A percentile compares a stretch with the other conserved stretches of the same genome.
phyloP scores from a whole-genome alignment of 2,113 vertebrate genomes.

The Cichladusa arquata region DNA sequence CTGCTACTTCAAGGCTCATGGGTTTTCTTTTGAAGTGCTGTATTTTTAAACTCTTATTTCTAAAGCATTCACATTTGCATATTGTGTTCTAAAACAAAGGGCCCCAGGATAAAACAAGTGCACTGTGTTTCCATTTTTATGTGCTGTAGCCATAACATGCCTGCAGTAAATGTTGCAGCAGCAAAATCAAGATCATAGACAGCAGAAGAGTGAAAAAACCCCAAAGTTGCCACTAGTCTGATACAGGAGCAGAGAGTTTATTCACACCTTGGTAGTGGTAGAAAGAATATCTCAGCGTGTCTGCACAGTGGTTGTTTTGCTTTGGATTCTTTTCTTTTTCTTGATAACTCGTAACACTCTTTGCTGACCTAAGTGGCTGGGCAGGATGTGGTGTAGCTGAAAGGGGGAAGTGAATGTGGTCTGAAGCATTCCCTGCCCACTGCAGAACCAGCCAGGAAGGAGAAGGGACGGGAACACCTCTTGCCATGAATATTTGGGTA shows the following conservation, averaged over 20 bases:
- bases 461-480: background rate
- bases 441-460: background rate
- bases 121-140: background rate
- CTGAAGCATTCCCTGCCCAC: background rate
- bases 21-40: background rate
- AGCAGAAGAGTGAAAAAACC: background rate
- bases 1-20: background rate
- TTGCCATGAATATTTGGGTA: slow-evolving; percentile 39
- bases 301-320: background rate
- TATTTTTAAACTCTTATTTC: background rate
- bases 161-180: background rate
- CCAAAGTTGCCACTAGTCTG: background rate
- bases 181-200: background rate
- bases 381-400: background rate
- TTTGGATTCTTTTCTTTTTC: background rate
- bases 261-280: background rate
- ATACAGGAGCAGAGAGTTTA: background rate
- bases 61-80: background rate
- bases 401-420: background rate
- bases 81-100: background rate
- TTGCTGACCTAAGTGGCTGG: background rate
- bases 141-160: background rate
- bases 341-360: background rate
- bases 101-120: background rate
- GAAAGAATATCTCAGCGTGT: background rate